A percentile compares a stretch with the other conserved stretches of the same genome.
Conservation (phyloP, 2,888 invertebrate genomes). For the Selenia dentaria region DNA sequence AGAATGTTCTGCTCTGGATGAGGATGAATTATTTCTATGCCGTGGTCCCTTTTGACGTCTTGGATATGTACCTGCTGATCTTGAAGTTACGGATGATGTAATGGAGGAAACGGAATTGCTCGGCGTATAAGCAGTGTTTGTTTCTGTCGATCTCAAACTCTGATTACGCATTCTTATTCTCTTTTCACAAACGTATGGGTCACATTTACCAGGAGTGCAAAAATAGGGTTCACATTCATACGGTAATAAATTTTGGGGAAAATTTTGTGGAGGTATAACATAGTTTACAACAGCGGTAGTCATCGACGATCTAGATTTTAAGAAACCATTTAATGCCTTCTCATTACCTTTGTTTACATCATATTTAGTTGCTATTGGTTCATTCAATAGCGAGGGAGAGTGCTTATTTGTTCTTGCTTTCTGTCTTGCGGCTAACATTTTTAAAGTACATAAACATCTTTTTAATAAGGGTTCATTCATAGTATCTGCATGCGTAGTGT, state of each 20-base stretch:
- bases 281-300: slow-evolving; percentile 14
- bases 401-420: slow-evolving; percentile 5
- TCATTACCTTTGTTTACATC: neutral
- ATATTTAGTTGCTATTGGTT: slow-evolving; percentile 20
- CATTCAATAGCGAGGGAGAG: slow-evolving; percentile 23
- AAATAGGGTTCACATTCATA: slow-evolving; percentile 45
- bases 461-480: slow-evolving; percentile 23
- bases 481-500: neutral
- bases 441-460: slow-evolving; percentile 47
- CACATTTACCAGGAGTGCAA: slow-evolving; percentile 42
- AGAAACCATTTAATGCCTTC: neutral
- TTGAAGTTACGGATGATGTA: slow-evolving; percentile 11
- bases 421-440: slow-evolving; percentile 32
- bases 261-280: slow-evolving; percentile 9
- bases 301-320: slow-evolving; percentile 9
- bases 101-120: slow-evolving; percentile 16
- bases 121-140: slow-evolving; percentile 4
- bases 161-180: slow-evolving; percentile 19
- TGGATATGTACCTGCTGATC: slow-evolving; percentile 7
- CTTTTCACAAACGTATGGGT: slow-evolving; percentile 39
- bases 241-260: slow-evolving; percentile 25
- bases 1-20: neutral
- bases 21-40: neutral
- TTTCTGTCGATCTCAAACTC: slow-evolving; percentile 15
- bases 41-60: slow-evolving; percentile 1